phyloP scores from a whole-genome alignment of 2,113 vertebrate species.

The Trochalopteron elliotii region DNA sequence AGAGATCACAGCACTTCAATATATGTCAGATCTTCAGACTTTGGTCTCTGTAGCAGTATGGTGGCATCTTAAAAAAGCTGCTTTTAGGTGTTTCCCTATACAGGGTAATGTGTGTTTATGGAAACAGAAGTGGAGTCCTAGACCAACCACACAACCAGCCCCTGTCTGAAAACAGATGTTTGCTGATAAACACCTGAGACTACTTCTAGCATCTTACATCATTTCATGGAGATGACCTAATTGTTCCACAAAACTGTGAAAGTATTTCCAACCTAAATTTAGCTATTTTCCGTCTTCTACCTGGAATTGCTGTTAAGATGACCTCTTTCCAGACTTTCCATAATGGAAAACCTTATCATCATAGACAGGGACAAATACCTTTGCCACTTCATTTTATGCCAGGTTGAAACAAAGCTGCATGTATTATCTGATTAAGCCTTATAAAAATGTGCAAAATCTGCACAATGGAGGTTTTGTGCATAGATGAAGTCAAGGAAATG shows the following conservation, averaged over 20 bases:
- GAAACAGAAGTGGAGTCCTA: background rate
- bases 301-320: background rate
- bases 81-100: background rate
- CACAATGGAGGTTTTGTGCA: background rate
- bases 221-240: background rate
- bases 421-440: background rate
- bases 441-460: background rate
- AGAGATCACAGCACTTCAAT: background rate
- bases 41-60: background rate
- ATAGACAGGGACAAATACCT: background rate
- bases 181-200: background rate
- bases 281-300: background rate
- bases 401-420: background rate
- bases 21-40: background rate
- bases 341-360: background rate
- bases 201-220: background rate
- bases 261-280: background rate
- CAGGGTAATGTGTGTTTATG: background rate
- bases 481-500: background rate
- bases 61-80: background rate
- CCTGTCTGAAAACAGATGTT: background rate
- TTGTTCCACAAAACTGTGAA: background rate
- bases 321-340: background rate
- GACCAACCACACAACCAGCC: background rate
- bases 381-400: background rate